Evolutionary conservation across 2,888 invertebrate genomes (phyloP).

Genomic region (Baccha elongata): DNA sequence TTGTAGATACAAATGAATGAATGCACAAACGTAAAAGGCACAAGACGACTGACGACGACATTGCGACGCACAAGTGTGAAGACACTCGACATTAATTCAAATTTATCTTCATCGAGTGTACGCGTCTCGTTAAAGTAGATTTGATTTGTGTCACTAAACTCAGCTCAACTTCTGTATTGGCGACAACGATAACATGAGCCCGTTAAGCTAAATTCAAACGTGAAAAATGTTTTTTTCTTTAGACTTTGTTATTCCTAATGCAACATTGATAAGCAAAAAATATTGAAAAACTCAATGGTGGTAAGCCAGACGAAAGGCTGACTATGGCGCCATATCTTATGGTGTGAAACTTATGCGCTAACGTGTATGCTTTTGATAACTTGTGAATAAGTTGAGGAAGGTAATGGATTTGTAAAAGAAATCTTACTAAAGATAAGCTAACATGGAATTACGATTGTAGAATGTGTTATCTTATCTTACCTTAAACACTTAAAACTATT

Average conservation of each 20-base stretch:
- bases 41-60: no score
- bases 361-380: conserved; percentile 9
- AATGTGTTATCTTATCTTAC: no score
- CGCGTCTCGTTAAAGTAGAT: conserved; percentile 12
- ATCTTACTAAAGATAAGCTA: no score
- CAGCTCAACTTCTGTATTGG: conserved; percentile 42
- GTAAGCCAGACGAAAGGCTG: conserved; percentile 63
- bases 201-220: conserved; percentile 71
- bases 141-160: conserved; percentile 73
- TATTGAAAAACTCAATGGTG: conserved; percentile 3
- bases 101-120: conserved; percentile 31
- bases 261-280: background rate
- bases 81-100: conserved; percentile 64
- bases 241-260: conserved; percentile 29
- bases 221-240: conserved; percentile 67
- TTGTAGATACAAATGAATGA: conserved; percentile 32
- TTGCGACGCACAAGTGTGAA: conserved; percentile 69
- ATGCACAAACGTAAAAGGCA: background rate
- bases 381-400: no score
- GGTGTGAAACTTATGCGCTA: no score
- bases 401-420: no score
- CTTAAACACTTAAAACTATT: no score
- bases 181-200: conserved; percentile 58
- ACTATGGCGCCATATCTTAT: conserved; percentile 72
- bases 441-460: no score